phyloP scores from a whole-genome alignment of 2,888 invertebrate genomes.

The Euplagia quadripunctaria region DNA sequence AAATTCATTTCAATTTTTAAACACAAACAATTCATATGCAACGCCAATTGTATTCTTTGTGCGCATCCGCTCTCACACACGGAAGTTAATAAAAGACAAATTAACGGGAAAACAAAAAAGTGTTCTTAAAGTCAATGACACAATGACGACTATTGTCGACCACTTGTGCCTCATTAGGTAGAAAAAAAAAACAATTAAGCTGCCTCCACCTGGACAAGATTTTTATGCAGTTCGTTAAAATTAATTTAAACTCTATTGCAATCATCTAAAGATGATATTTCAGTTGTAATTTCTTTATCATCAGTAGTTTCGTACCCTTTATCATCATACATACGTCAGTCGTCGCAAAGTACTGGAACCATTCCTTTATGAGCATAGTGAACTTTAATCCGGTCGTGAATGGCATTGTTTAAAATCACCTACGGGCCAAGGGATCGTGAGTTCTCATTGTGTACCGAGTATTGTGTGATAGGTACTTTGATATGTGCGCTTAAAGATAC shows the following conservation, averaged over 20 bases:
- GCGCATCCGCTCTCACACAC: conserved; percentile 65
- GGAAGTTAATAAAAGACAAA: conserved; percentile 74
- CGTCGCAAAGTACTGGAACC: conserved; percentile 67
- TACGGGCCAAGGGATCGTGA: conserved; percentile 61
- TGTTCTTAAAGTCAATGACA: conserved; percentile 73
- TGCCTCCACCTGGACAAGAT: conserved; percentile 66
- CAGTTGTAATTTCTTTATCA: conserved; percentile 30
- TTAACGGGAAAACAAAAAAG: conserved; percentile 70
- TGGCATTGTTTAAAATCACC: conserved; percentile 79
- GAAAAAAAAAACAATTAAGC: conserved; percentile 80
- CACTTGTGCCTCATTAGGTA: conserved; percentile 85
- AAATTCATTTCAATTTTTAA: conserved; percentile 35
- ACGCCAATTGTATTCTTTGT: conserved; percentile 55
- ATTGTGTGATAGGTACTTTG: conserved; percentile 54
- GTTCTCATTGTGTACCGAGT: conserved; percentile 55
- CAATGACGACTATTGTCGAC: conserved; percentile 82
- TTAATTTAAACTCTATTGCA: conserved; percentile 44
- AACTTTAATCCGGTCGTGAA: conserved; percentile 79
- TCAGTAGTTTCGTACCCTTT: conserved; percentile 42
- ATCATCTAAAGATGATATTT: conserved; percentile 53
- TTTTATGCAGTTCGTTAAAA: conserved; percentile 30
- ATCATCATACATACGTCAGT: conserved; percentile 75
- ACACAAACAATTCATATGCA: conserved; percentile 46
- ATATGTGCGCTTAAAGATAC: conserved; percentile 46
- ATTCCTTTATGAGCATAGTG: conserved; percentile 85